phyloP scores from a whole-genome alignment of 2,797 vertebrate species.

The Crenichthys baileyi region DNA sequence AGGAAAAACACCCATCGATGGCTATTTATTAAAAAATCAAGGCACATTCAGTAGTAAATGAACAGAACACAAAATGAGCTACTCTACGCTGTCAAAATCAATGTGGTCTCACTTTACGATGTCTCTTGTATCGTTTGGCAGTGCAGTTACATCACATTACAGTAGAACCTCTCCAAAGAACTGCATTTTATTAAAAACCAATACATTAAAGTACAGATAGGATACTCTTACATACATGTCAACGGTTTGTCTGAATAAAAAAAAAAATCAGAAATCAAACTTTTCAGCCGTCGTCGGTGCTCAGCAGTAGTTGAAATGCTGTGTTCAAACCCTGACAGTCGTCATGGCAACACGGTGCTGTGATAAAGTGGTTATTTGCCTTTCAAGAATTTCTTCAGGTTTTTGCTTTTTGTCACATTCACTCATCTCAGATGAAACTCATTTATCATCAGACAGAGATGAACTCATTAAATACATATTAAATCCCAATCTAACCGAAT shows the following conservation, averaged over 20 bases:
- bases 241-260: background rate
- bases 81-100: background rate
- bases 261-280: background rate
- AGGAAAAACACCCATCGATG: background rate
- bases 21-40: background rate
- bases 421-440: background rate
- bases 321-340: constrained; percentile 38
- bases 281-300: background rate
- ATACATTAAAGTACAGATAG: constrained; percentile 54
- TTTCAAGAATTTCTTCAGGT: too few relatives aligned
- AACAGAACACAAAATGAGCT: background rate
- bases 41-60: background rate
- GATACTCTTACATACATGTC: constrained; percentile 12
- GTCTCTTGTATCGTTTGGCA: background rate
- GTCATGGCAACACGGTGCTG: background rate
- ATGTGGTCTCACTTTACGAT: too few relatives aligned
- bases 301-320: constrained; percentile 22
- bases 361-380: background rate
- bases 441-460: background rate
- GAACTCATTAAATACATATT: background rate
- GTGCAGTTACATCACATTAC: background rate
- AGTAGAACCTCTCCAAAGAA: background rate
- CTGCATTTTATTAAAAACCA: constrained; percentile 67
- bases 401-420: background rate
- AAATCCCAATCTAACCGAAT: background rate